These are phyloP conservation scores for Chaetodon auriga DNA, from an alignment of 2,113 vertebrate genomes.

Conservation along the genomic window DNA sequence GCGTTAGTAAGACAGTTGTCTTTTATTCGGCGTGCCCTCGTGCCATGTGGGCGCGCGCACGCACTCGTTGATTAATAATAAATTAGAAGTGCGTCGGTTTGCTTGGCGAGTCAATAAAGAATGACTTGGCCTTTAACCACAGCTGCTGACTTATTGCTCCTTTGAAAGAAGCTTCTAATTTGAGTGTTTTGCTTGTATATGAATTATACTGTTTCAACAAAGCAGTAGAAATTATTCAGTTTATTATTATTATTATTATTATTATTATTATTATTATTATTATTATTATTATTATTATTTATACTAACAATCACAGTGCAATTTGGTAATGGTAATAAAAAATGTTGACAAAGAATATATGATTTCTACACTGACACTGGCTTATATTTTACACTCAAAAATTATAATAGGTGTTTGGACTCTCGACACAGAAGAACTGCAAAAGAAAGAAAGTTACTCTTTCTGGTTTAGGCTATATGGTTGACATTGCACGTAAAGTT, in stretches of 20 bases:
- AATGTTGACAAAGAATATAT: background rate
- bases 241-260: too few relatives aligned
- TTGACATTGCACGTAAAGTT: background rate
- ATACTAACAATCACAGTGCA: background rate
- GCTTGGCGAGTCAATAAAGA: background rate
- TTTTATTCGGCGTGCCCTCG: background rate
- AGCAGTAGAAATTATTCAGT: too few relatives aligned
- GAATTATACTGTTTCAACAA: background rate
- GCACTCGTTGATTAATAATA: conserved; percentile 9
- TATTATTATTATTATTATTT: background rate
- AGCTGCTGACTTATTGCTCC: background rate
- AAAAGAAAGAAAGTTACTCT: background rate
- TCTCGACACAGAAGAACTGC: background rate
- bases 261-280: background rate
- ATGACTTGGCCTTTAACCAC: background rate
- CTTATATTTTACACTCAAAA: background rate
- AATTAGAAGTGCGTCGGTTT: conserved; percentile 4
- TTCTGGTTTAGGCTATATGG: background rate
- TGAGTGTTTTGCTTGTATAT: background rate
- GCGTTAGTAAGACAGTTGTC: background rate
- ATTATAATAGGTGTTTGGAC: background rate
- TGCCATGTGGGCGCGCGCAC: background rate
- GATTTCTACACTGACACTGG: background rate
- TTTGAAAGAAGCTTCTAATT: background rate
- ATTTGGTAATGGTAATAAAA: background rate